A percentile compares a stretch with the other conserved stretches of the same genome.
phyloP scores from a whole-genome alignment of 2,113 vertebrate genomes.

The Numenius arquata region DNA sequence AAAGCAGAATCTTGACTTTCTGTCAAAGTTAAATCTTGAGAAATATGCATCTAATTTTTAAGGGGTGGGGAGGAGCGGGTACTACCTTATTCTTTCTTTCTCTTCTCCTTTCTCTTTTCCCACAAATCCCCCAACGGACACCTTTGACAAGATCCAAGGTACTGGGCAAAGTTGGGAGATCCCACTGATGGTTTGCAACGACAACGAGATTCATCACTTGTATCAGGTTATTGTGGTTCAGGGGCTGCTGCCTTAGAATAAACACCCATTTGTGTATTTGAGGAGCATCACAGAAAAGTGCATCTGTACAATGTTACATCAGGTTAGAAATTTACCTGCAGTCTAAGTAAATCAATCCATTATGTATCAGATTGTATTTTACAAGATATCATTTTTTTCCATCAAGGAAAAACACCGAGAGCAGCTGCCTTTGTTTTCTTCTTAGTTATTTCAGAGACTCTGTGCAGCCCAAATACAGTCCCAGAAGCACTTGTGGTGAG shows the following conservation, averaged over 20 bases:
- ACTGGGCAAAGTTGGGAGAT: not conserved
- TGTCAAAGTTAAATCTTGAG: not conserved
- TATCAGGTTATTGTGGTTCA: rapidly evolving
- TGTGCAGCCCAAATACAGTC: not conserved
- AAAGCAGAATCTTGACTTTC: not conserved
- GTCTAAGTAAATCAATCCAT: not conserved
- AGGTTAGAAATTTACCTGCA: not conserved
- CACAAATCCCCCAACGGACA: not conserved
- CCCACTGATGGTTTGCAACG: not conserved
- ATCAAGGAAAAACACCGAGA: not conserved
- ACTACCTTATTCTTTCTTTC: not conserved
- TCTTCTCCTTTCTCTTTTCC: not conserved
- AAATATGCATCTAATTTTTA: not conserved
- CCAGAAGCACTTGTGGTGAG: rapidly evolving
- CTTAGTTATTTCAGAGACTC: not conserved
- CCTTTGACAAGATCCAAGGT: not conserved
- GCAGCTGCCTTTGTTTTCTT: not conserved
- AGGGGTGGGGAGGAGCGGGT: rapidly evolving
- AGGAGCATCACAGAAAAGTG: not conserved
- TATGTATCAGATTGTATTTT: not conserved
- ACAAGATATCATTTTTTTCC: not conserved
- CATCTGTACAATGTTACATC: rapidly evolving
- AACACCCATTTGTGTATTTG: not conserved
- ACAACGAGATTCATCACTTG: not conserved
- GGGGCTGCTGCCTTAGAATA: not conserved